These are phyloP conservation scores for Bombus impatiens DNA, from an alignment of 1,140 invertebrate species.

Conservation along the genomic window DNA sequence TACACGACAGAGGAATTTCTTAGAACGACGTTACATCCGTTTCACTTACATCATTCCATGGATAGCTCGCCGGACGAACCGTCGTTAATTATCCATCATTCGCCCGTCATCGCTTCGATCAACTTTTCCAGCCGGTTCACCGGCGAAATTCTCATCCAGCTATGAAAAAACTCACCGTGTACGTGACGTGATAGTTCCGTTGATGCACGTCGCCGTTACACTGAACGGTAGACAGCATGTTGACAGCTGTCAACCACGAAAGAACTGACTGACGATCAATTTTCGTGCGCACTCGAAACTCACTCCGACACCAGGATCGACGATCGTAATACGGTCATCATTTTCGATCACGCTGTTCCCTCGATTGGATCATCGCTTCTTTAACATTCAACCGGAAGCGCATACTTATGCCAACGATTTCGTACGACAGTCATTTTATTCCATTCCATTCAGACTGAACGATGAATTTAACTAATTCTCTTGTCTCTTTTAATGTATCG, in stretches of 20 bases:
- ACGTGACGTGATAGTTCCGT: slow-evolving; percentile 63
- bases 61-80: slow-evolving; percentile 19
- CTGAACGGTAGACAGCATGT: slow-evolving; percentile 69
- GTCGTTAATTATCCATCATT: slow-evolving; percentile 9
- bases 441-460: not conserved
- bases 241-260: slow-evolving; percentile 56
- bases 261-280: slow-evolving; percentile 40
- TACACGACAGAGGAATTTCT: slow-evolving; percentile 52
- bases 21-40: slow-evolving; percentile 52
- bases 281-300: slow-evolving; percentile 7
- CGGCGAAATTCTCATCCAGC: not conserved
- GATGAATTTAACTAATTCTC: not conserved
- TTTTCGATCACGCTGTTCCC: slow-evolving; percentile 30
- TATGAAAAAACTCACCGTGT: slow-evolving; percentile 61
- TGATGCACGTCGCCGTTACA: slow-evolving; percentile 63
- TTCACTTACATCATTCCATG: slow-evolving; percentile 49
- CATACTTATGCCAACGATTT: not conserved
- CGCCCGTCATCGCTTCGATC: slow-evolving; percentile 2
- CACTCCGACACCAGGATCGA: slow-evolving; percentile 40
- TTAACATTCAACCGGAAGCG: not conserved
- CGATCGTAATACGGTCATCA: slow-evolving; percentile 30
- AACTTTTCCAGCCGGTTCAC: not conserved
- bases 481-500: not conserved
- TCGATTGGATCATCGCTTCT: slow-evolving; percentile 24
- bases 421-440: not conserved